Conservation (phyloP, 1,140 invertebrate species). For the Drosophila sturtevanti region DNA sequence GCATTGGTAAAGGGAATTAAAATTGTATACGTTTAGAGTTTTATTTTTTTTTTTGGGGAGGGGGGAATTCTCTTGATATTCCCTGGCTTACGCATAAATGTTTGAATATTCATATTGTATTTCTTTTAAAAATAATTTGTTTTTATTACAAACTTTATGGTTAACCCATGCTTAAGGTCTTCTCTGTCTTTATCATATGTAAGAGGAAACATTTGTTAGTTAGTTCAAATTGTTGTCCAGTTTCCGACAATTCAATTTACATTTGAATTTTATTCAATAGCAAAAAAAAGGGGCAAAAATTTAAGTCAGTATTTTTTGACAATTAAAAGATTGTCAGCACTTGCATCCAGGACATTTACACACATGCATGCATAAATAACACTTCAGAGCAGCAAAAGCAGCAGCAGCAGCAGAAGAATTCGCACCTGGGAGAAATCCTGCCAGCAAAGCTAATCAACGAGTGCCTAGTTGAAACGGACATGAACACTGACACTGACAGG, state of each 20-base stretch:
- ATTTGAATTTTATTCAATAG: constrained; percentile 33
- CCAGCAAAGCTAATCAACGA: constrained; percentile 41
- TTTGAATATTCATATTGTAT: background rate
- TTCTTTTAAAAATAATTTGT: background rate
- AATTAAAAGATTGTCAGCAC: constrained; percentile 36
- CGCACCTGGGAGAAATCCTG: constrained; percentile 17
- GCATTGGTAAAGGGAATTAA: background rate
- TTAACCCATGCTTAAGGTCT: background rate
- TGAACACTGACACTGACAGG: constrained; percentile 15
- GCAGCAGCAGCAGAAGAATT: background rate
- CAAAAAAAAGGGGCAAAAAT: constrained; percentile 4
- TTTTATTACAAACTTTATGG: background rate
- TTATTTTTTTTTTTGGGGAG: too few relatives aligned
- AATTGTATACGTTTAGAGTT: background rate
- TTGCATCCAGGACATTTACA: constrained; percentile 1
- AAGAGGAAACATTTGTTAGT: constrained; percentile 41
- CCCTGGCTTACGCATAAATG: too few relatives aligned
- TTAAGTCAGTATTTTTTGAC: constrained; percentile 9
- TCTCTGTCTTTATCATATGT: too few relatives aligned
- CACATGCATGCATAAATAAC: constrained; percentile 31
- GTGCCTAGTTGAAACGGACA: constrained; percentile 33
- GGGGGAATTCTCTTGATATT: too few relatives aligned
- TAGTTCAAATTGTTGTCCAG: constrained; percentile 37
- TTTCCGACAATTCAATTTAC: constrained; percentile 66
- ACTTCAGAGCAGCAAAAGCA: constrained; percentile 9